phyloP scores from a whole-genome alignment of 2,797 vertebrate species.

The Xiphorhynchus erythropygius region DNA sequence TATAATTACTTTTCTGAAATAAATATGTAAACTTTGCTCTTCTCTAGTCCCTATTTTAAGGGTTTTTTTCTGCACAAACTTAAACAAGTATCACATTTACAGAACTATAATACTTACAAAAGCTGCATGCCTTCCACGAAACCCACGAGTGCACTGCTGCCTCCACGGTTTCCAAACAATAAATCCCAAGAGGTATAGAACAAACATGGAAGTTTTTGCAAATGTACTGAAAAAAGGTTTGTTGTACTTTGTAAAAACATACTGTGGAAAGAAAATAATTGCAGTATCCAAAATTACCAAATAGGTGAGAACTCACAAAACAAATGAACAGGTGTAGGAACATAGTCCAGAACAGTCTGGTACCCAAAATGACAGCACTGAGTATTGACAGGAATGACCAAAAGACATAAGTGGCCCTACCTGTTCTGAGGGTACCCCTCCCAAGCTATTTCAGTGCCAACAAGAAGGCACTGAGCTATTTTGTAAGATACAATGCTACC shows the following conservation, averaged over 20 bases:
- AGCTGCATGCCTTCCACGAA: constrained; percentile 82
- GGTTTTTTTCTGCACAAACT: neutral
- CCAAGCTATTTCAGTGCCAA: neutral
- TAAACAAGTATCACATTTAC: neutral
- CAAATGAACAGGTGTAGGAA: neutral
- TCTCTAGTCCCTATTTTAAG: neutral
- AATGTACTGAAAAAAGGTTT: constrained; percentile 99
- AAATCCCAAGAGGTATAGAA: constrained; percentile 94
- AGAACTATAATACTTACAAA: constrained; percentile 83
- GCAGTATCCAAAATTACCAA: constrained; percentile 2
- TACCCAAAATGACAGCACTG: neutral
- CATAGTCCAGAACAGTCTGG: neutral
- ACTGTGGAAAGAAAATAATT: constrained; percentile 78
- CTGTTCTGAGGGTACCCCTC: neutral
- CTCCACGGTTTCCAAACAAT: constrained; percentile 96
- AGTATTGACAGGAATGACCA: neutral
- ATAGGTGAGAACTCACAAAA: neutral
- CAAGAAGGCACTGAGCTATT: neutral
- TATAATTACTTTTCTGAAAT: constrained; percentile 11
- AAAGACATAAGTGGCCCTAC: neutral
- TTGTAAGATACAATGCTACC: neutral
- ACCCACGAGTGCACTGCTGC: constrained; percentile 88
- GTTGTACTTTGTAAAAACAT: constrained; percentile 95
- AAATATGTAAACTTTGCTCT: neutral
- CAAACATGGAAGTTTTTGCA: constrained; percentile 97